phyloP scores from a whole-genome alignment of 2,888 invertebrate species.

The Automeris io region DNA sequence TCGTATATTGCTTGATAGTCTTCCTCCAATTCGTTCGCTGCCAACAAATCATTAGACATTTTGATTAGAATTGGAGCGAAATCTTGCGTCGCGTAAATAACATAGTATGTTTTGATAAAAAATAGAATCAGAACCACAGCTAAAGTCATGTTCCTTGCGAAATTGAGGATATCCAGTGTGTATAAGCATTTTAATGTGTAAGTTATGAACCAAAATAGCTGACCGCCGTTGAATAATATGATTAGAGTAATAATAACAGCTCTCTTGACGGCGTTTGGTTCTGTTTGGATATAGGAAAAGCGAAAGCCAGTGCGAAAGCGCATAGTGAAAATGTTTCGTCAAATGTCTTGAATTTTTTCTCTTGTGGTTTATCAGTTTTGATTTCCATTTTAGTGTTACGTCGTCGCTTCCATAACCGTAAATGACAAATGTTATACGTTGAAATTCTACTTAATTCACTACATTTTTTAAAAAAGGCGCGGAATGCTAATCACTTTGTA shows the following conservation, averaged over 20 bases:
- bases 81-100: slow-evolving; percentile 30
- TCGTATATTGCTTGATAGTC: slow-evolving; percentile 42
- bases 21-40: slow-evolving; percentile 37
- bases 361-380: not conserved
- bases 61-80: slow-evolving; percentile 36
- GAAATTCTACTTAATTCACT: not conserved
- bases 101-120: slow-evolving; percentile 48
- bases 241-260: slow-evolving; percentile 17
- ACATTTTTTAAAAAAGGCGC: not conserved
- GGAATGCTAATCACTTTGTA: not conserved
- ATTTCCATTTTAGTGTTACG: slow-evolving; percentile 5
- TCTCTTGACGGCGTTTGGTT: slow-evolving; percentile 25
- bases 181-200: slow-evolving; percentile 39
- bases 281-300: slow-evolving; percentile 47
- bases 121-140: slow-evolving; percentile 38
- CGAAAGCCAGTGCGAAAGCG: slow-evolving; percentile 41
- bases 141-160: slow-evolving; percentile 44
- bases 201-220: slow-evolving; percentile 41
- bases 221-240: slow-evolving; percentile 29
- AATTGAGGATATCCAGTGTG: slow-evolving; percentile 38
- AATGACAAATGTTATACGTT: not conserved
- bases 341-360: slow-evolving; percentile 39
- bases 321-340: slow-evolving; percentile 44
- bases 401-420: not conserved
- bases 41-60: slow-evolving; percentile 40